These are phyloP conservation scores for Pterocles burchelli DNA, from an alignment of 2,113 vertebrate genomes.

Conservation along the genomic window DNA sequence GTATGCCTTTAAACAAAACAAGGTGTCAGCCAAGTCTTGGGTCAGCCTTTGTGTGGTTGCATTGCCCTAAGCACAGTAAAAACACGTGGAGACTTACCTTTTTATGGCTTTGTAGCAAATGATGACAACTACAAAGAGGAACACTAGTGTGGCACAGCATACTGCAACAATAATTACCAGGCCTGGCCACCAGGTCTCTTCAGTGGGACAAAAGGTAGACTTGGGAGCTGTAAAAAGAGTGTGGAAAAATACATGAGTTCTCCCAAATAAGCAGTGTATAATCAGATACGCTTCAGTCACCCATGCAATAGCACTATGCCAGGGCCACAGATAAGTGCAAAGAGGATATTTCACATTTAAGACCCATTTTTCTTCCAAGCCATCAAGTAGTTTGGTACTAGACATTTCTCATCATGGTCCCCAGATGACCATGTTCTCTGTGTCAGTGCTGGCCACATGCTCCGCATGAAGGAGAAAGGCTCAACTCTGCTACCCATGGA, in stretches of 20 bases:
- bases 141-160: slow-evolving; percentile 85
- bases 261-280: neutral
- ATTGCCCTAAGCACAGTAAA: neutral
- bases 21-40: neutral
- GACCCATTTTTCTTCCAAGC: neutral
- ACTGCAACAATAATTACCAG: slow-evolving; percentile 86
- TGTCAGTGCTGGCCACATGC: neutral
- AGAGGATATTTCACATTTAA: neutral
- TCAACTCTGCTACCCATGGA: neutral
- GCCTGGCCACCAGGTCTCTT: slow-evolving; percentile 92
- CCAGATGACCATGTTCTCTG: neutral
- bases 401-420: neutral
- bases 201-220: slow-evolving; percentile 79
- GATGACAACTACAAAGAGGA: slow-evolving; percentile 91
- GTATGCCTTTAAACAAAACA: neutral
- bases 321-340: neutral
- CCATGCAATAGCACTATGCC: neutral
- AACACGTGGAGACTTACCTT: slow-evolving; percentile 80
- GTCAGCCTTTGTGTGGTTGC: neutral
- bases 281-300: neutral
- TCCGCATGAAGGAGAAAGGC: neutral
- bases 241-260: slow-evolving; percentile 39
- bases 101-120: slow-evolving; percentile 99
- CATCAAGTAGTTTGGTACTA: neutral
- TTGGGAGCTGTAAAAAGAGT: slow-evolving; percentile 77